Evolutionary conservation across 1,140 invertebrate species (phyloP).

Genomic region (Oedothorax gibbosus): DNA sequence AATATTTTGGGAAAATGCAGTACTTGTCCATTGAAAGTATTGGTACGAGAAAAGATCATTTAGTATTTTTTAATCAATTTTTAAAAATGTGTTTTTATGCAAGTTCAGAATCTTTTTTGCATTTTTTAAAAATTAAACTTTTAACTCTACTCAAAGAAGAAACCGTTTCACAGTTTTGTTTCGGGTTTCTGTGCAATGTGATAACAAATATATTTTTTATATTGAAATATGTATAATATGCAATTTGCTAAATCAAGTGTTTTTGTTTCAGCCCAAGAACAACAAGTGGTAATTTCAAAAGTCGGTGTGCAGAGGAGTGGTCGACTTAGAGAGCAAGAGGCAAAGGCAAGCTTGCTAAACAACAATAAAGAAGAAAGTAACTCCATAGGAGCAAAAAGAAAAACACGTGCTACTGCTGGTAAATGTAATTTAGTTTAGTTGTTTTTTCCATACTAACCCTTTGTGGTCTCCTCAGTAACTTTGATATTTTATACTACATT

Average conservation of each 20-base stretch:
- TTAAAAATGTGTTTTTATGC: too few relatives aligned
- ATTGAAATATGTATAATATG: not conserved
- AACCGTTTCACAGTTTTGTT: too few relatives aligned
- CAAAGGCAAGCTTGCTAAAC: constrained; percentile 37
- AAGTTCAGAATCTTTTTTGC: too few relatives aligned
- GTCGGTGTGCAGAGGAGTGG: constrained; percentile 49
- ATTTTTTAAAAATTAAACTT: too few relatives aligned
- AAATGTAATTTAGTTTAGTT: not conserved
- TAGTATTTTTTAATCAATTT: too few relatives aligned
- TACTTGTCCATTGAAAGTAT: too few relatives aligned
- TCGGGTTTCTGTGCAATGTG: not conserved
- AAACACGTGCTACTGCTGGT: constrained; percentile 61
- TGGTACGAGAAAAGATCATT: too few relatives aligned
- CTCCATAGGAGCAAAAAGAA: constrained; percentile 59
- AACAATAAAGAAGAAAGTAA: constrained; percentile 55
- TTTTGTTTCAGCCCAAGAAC: constrained; percentile 49
- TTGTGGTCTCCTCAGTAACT: too few relatives aligned
- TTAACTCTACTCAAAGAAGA: too few relatives aligned
- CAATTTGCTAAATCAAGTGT: not conserved
- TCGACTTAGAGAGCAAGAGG: constrained; percentile 49
- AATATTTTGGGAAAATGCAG: too few relatives aligned
- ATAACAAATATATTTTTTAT: not conserved
- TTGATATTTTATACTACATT: too few relatives aligned
- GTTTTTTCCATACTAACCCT: too few relatives aligned
- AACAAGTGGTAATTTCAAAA: constrained; percentile 46